phyloP scores from a whole-genome alignment of 2,888 invertebrate genomes.

The Eristalinus sepulchralis region DNA sequence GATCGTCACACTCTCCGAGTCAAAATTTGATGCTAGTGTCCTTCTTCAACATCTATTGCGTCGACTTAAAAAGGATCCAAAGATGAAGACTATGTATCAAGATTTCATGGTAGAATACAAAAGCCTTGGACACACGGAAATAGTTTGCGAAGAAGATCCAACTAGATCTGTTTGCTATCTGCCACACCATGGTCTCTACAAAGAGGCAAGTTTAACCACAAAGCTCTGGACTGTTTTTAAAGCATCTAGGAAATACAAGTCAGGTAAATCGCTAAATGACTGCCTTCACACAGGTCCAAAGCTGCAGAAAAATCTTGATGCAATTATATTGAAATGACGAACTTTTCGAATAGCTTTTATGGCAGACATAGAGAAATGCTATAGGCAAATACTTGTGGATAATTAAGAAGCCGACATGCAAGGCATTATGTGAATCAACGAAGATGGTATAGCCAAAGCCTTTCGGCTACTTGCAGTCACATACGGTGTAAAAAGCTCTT shows the following conservation, averaged over 20 bases:
- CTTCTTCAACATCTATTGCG: slow-evolving; percentile 40
- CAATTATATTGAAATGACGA: slow-evolving; percentile 48
- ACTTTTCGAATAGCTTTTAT: slow-evolving; percentile 59
- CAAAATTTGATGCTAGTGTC: slow-evolving; percentile 36
- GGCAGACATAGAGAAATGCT: slow-evolving; percentile 67
- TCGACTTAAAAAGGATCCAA: slow-evolving; percentile 36
- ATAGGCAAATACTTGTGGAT: slow-evolving; percentile 55
- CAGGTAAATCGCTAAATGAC: slow-evolving; percentile 32
- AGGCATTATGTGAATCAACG: slow-evolving; percentile 27
- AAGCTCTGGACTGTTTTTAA: slow-evolving; percentile 49
- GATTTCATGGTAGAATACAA: slow-evolving; percentile 42
- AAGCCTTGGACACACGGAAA: neutral
- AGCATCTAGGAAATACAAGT: slow-evolving; percentile 22
- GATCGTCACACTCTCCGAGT: slow-evolving; percentile 28
- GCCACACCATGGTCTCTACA: slow-evolving; percentile 6
- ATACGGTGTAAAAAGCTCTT: no score
- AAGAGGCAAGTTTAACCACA: slow-evolving; percentile 2
- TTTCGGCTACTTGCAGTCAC: no score
- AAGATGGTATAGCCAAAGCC: no score
- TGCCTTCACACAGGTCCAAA: slow-evolving; percentile 63
- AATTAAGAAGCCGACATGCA: slow-evolving; percentile 52
- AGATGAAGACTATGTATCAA: slow-evolving; percentile 42
- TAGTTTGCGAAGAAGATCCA: neutral
- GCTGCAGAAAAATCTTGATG: slow-evolving; percentile 47
- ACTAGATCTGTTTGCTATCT: neutral